Conservation (phyloP, 2,113 vertebrate species). For the Pipra filicauda region DNA sequence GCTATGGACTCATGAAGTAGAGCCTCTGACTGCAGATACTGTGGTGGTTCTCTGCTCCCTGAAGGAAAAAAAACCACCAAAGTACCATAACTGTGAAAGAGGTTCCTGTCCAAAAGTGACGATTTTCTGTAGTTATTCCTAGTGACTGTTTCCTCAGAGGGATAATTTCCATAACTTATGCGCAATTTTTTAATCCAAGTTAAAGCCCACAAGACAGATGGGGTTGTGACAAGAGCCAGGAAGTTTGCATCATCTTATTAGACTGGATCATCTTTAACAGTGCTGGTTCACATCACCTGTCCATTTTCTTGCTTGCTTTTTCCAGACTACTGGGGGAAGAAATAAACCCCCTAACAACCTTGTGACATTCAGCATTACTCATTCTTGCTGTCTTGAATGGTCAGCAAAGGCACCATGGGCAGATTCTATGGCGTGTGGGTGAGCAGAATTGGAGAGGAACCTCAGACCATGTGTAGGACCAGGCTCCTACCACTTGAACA, state of each 20-base stretch:
- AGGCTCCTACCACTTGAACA: not conserved
- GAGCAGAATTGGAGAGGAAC: not conserved
- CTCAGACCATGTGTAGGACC: accelerated
- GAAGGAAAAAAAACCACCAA: not conserved
- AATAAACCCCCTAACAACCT: not conserved
- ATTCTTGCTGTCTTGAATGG: not conserved
- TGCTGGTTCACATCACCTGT: not conserved
- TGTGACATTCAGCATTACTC: not conserved
- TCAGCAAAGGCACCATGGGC: not conserved
- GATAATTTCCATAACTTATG: not conserved
- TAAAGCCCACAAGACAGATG: not conserved
- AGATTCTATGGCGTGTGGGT: not conserved
- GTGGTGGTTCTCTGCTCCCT: not conserved
- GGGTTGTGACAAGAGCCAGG: not conserved
- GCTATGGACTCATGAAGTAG: not conserved
- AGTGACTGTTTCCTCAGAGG: not conserved
- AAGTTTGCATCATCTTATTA: not conserved
- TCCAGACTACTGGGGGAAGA: not conserved
- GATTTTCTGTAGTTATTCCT: not conserved
- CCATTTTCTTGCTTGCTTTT: not conserved
- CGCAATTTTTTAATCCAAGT: not conserved
- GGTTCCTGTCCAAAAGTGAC: not conserved
- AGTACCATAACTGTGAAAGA: not conserved
- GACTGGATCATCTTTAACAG: not conserved
- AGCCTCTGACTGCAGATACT: not conserved